Evolutionary conservation across 2,113 vertebrate genomes (phyloP), one percentile per base, ranked within the genome.

Genomic region (Numida meleagris): DNA sequence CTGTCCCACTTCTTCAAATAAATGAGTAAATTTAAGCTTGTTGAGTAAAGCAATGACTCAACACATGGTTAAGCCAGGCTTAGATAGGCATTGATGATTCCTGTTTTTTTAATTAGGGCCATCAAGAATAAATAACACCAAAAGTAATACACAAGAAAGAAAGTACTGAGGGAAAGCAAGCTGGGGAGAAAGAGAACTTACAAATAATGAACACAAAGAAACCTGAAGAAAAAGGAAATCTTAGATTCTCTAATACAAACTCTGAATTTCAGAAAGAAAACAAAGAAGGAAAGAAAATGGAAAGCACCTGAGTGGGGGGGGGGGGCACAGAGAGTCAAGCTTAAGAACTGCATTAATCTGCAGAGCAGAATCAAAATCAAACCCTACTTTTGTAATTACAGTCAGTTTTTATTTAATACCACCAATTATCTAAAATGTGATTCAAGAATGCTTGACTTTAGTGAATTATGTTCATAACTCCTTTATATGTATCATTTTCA

Each of bases 401-500:
- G n/a, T 34, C 70, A 84, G 51, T 85, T 97, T 96, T 92, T 86
- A 86, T 85, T 94, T 91, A 96, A 96, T 93, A 59, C 78, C 88
- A 67, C 86, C 78, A 96, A 96, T 97, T 97, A 97, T 62, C 72
- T 96, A 42, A 96, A 97, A 93, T 94, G 80, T 91, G 93, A 92
- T 93, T 96, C 91, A 96, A 97, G 93, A 45, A 80, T 38, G 85
- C 96, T 97, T 97, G 94, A 96, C 96, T 97, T 95, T 82, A 89
- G 72, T 90, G 75, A 96, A 95, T 96, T 95, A 90, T 58, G 8
- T 95, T 85, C 91, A n/a, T 62, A 96, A 93, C 83, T 95, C 88
- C 96, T 96, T 73, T 53, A 86, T 67, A 86, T 19, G n/a, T 18
- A 86, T 79, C 42, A 58, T 94, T 94, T 90, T 91, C 34, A 97